Evolutionary conservation across 2,113 vertebrate genomes (phyloP), one percentile per base, ranked within the genome.

Genomic region (Ondatra zibethicus): DNA sequence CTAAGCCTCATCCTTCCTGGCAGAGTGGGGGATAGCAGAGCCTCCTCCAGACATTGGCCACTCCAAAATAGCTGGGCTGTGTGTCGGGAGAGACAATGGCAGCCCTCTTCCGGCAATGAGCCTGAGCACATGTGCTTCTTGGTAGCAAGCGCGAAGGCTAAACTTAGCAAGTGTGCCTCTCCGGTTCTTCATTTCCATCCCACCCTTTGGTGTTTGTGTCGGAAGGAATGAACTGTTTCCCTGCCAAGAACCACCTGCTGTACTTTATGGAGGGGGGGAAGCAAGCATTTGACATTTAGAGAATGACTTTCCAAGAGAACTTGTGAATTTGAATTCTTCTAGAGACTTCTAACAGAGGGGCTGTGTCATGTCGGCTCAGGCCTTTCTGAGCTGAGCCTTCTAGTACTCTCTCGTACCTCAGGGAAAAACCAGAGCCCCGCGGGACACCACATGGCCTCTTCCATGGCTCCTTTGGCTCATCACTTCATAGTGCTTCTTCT

Each of bases 301-400:
- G 68, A 58, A 50, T 42, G 84, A 31, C 50, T 82, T 95, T 84
- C 87, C n/a, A 17, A 47, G 70, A 29, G 55, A 42, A 85, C 63
- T 77, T 55, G 52, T 63, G 90, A 42, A 68, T 94, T 61, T 39
- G 65, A 89, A 66, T 47, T 75, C 87, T 68, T 77, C 92, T 88
- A 14, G 33, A 92, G 65, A 47, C 80, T 88, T 91, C 61, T 65
- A 47, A 68, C 29, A 9, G 88, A 92, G n/a, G 42, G 3, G 21
- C 14, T 36, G 33, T 81, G 42, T 66, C 6, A 14, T 1, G 29
- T 58, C 31, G 16, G 27, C 50, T 58, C 11, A 7, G 52, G 45
- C 10, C 16, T n/a, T 94, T 36, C 61, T 90, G 58, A 11, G 47
- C 63, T 19, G 13, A 55, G 14, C 75, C 68, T 9, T 65, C 23